phyloP scores from a whole-genome alignment of 2,797 vertebrate genomes.

The Aulostomus chinensis region DNA sequence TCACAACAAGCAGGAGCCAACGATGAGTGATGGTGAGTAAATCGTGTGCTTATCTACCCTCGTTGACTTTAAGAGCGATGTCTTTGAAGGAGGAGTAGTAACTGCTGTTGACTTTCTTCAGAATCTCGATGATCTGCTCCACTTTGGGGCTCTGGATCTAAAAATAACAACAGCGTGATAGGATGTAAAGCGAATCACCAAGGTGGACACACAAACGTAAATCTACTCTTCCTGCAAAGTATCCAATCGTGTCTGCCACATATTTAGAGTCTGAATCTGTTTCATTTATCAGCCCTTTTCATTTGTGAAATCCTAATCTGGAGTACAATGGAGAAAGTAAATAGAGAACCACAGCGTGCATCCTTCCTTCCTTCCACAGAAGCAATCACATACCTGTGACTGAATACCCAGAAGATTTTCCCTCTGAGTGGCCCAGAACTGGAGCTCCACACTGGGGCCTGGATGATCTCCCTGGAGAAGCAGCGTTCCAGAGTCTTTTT shows the following conservation, averaged over 20 bases:
- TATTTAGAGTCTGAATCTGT: too few relatives aligned
- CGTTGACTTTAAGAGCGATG: slow-evolving; percentile 70
- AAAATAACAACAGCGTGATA: slow-evolving; percentile 2
- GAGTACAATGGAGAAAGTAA: too few relatives aligned
- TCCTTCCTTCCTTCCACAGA: slow-evolving; percentile 2
- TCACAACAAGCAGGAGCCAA: not conserved
- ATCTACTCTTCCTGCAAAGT: too few relatives aligned
- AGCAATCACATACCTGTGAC: slow-evolving; percentile 65
- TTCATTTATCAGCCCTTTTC: too few relatives aligned
- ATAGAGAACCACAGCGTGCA: too few relatives aligned
- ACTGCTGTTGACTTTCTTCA: slow-evolving; percentile 77
- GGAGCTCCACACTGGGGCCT: slow-evolving; percentile 78
- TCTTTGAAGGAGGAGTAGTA: slow-evolving; percentile 76
- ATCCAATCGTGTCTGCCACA: too few relatives aligned
- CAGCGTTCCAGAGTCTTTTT: slow-evolving; percentile 71
- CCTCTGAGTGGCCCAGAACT: slow-evolving; percentile 81
- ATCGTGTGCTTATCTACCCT: slow-evolving; percentile 49
- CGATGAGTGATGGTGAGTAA: slow-evolving; percentile 3
- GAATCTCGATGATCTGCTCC: slow-evolving; percentile 69
- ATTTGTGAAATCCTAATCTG: too few relatives aligned
- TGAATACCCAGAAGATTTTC: slow-evolving; percentile 80
- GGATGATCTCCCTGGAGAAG: slow-evolving; percentile 70
- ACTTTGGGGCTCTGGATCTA: slow-evolving; percentile 78
- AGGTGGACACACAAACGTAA: too few relatives aligned
- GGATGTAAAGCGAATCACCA: too few relatives aligned